Percentiles rank a stretch among this genome's conserved stretches.
Conservation (phyloP, 2,888 invertebrate genomes). For the Rhynchonema sp. region DNA sequence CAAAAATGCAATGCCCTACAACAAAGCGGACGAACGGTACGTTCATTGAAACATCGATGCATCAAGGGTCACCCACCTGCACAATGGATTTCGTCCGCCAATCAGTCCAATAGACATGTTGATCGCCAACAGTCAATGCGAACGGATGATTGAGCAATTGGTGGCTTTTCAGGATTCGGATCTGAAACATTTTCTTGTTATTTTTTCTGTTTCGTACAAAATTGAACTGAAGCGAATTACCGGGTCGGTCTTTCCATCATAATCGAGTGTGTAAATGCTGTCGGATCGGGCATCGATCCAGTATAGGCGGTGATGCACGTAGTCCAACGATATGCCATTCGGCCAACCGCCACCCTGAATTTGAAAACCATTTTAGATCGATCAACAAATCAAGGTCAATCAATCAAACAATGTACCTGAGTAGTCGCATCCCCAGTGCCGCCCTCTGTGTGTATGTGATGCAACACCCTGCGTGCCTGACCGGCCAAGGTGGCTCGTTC, state of each 20-base stretch:
- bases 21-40: too few relatives aligned
- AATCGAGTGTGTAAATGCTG: slow-evolving; percentile 59
- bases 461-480: slow-evolving; percentile 40
- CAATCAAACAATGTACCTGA: too few relatives aligned
- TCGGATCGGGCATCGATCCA: slow-evolving; percentile 41
- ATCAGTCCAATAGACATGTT: slow-evolving; percentile 78
- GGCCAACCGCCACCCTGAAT: slow-evolving; percentile 28
- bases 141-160: slow-evolving; percentile 57
- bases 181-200: too few relatives aligned
- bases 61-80: slow-evolving; percentile 36
- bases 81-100: slow-evolving; percentile 71
- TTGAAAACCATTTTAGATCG: too few relatives aligned
- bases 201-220: too few relatives aligned
- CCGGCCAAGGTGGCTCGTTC: slow-evolving; percentile 64
- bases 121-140: slow-evolving; percentile 63
- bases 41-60: too few relatives aligned
- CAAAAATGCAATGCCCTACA: too few relatives aligned
- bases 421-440: too few relatives aligned
- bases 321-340: slow-evolving; percentile 58
- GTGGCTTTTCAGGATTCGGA: slow-evolving; percentile 52
- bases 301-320: slow-evolving; percentile 42
- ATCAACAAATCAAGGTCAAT: too few relatives aligned
- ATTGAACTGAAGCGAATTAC: too few relatives aligned
- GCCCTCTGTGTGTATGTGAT: slow-evolving; percentile 34
- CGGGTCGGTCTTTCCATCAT: slow-evolving; percentile 53